Evolutionary conservation across 2,113 vertebrate species (phyloP).

Genomic region (Agapornis roseicollis): DNA sequence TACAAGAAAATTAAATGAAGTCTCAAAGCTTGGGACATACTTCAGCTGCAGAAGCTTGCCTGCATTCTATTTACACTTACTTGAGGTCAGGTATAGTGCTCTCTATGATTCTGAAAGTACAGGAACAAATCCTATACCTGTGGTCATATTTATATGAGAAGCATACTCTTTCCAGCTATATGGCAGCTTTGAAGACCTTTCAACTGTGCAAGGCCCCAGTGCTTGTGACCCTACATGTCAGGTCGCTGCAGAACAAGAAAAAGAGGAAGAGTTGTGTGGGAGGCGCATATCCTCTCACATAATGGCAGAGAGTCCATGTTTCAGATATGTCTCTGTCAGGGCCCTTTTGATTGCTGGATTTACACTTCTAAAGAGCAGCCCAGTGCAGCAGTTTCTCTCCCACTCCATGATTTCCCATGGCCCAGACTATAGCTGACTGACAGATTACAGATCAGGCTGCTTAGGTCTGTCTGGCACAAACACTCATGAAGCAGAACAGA

Average conservation of each 20-base stretch:
- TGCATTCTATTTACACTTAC: neutral
- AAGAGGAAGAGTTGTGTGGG: slow-evolving; percentile 2
- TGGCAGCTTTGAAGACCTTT: neutral
- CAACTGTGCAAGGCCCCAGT: neutral
- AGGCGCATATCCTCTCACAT: neutral
- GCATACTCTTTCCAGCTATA: neutral
- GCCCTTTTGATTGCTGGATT: slow-evolving; percentile 35
- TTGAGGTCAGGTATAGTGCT: neutral
- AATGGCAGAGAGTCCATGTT: neutral
- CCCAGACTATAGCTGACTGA: slow-evolving; percentile 26
- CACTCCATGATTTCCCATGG: slow-evolving; percentile 22
- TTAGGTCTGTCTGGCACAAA: slow-evolving; percentile 55
- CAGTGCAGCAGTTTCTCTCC: neutral
- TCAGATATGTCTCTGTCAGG: slow-evolving; percentile 20
- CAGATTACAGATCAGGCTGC: slow-evolving; percentile 26
- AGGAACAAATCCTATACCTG: neutral
- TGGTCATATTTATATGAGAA: neutral
- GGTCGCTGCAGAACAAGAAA: slow-evolving; percentile 18
- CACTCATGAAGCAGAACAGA: slow-evolving; percentile 46
- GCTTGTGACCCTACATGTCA: neutral
- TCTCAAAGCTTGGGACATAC: neutral
- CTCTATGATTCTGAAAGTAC: neutral
- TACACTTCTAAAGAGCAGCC: slow-evolving; percentile 39
- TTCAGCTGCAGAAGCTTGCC: neutral
- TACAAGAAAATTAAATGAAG: slow-evolving; percentile 38